Evolutionary conservation across 2,888 invertebrate species (phyloP).

Genomic region (Prenolepis imparis): DNA sequence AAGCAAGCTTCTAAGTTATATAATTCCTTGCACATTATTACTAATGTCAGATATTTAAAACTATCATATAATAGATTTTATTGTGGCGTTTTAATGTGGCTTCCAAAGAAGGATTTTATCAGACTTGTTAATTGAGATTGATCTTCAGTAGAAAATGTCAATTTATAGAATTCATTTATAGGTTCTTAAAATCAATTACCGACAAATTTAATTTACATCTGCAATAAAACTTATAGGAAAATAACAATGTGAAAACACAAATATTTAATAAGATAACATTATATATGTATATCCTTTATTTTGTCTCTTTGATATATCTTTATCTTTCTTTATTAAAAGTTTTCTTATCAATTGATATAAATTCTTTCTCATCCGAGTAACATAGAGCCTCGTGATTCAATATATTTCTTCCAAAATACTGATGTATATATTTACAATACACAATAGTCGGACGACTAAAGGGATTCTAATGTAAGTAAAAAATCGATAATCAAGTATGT

Average conservation of each 20-base stretch:
- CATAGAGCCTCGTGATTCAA: neutral
- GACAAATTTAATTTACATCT: neutral
- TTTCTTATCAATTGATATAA: neutral
- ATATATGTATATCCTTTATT: neutral
- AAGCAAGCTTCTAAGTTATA: neutral
- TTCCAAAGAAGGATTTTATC: neutral
- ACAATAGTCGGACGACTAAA: constrained; percentile 1
- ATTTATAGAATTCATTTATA: neutral
- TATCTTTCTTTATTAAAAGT: neutral
- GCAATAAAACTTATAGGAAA: neutral
- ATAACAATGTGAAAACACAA: neutral
- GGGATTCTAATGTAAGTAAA: constrained; percentile 16
- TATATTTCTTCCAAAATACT: neutral
- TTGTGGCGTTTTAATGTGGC: neutral
- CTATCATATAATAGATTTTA: neutral
- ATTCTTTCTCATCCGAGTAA: neutral
- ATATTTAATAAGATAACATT: neutral
- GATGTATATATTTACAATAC: neutral
- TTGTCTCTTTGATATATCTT: neutral
- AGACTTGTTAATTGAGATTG: neutral
- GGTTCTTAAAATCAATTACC: neutral
- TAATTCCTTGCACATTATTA: neutral
- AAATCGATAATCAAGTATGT: constrained; percentile 41
- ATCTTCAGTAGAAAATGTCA: constrained; percentile 2
- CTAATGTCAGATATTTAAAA: neutral